These are phyloP conservation scores for Macrophya alboannulata DNA, from an alignment of 2,888 invertebrate species.

Conservation along the genomic window DNA sequence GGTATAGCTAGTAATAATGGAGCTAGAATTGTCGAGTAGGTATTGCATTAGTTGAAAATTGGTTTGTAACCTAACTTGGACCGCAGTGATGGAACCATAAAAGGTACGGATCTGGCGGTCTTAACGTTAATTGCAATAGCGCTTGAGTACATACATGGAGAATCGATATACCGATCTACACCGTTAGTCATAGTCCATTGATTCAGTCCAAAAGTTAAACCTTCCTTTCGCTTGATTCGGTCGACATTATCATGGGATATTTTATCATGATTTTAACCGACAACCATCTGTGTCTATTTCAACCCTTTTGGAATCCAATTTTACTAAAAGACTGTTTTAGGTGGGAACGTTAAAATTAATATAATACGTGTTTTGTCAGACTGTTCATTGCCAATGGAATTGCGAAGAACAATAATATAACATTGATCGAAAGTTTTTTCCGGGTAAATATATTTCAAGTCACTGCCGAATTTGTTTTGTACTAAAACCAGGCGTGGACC, in stretches of 20 bases:
- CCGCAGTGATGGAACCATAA: slow-evolving; percentile 43
- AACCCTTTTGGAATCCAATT: background rate
- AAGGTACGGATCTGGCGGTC: slow-evolving; percentile 47
- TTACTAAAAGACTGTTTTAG: background rate
- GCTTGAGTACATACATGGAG: slow-evolving; percentile 30
- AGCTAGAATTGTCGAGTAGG: slow-evolving; percentile 16
- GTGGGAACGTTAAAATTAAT: no score
- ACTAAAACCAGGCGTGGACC: background rate
- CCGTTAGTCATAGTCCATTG: slow-evolving; percentile 43
- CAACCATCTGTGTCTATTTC: background rate
- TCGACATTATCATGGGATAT: background rate
- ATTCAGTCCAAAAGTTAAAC: background rate
- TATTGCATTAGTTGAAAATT: slow-evolving; percentile 35
- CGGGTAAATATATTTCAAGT: background rate
- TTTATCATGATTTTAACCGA: background rate
- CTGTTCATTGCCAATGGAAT: background rate
- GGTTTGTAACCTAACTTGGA: slow-evolving; percentile 39
- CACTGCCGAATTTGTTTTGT: background rate
- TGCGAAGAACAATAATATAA: background rate
- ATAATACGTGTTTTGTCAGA: no score
- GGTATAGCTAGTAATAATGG: background rate
- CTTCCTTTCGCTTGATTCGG: background rate
- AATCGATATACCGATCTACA: slow-evolving; percentile 32
- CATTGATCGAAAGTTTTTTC: background rate
- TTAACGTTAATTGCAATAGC: slow-evolving; percentile 51